Conservation (phyloP, 2,113 vertebrate genomes). For the Ceyx melanurus region DNA sequence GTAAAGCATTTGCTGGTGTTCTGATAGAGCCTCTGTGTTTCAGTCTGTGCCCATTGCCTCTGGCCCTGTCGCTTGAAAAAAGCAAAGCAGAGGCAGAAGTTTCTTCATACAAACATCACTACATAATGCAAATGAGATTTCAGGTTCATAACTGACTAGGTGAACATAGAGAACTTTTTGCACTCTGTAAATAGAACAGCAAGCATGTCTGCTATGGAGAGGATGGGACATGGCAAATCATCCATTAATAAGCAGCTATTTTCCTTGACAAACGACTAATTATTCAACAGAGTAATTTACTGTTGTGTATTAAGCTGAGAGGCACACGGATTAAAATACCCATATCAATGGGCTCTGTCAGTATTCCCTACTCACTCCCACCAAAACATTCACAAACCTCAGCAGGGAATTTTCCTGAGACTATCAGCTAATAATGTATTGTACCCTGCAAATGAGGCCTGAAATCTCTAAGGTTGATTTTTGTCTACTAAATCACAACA, state of each 20-base stretch:
- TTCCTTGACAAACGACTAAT: conserved; percentile 42
- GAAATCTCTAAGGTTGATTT: not conserved
- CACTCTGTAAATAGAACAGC: not conserved
- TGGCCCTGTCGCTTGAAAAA: not conserved
- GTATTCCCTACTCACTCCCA: not conserved
- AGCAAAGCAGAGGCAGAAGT: not conserved
- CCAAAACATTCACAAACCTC: not conserved
- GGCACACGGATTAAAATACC: not conserved
- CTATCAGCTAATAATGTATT: not conserved
- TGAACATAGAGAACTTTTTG: not conserved
- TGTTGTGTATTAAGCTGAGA: conserved; percentile 39
- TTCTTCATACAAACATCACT: not conserved
- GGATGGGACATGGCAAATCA: conserved; percentile 13
- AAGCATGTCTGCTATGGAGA: not conserved
- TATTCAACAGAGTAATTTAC: conserved; percentile 32
- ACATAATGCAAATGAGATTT: not conserved
- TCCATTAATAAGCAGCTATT: conserved; percentile 26
- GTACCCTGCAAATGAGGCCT: not conserved
- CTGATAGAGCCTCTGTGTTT: not conserved
- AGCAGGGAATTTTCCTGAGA: conserved; percentile 9
- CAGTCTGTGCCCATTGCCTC: not conserved
- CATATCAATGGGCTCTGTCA: not conserved
- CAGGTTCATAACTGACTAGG: not conserved
- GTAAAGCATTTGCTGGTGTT: not conserved
- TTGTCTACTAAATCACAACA: not conserved